phyloP scores from a whole-genome alignment of 2,888 invertebrate genomes.

The Cistogaster globosa region DNA sequence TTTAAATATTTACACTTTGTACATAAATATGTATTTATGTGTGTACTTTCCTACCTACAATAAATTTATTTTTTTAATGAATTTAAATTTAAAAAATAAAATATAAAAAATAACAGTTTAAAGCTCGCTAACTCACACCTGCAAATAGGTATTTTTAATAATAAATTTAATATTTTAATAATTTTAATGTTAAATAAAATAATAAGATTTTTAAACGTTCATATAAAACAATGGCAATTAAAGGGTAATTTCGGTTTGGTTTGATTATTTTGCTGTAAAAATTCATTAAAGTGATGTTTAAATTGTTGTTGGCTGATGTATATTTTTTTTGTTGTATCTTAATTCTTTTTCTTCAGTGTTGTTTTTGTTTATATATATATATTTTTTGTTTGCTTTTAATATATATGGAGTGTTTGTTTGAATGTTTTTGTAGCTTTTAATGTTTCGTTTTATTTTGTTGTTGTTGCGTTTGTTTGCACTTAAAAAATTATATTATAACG shows the following conservation, averaged over 20 bases:
- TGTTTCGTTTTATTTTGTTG: conserved; percentile 47
- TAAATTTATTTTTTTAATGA: background rate
- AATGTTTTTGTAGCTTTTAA: conserved; percentile 49
- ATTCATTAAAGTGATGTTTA: conserved; percentile 58
- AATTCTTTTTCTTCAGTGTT: conserved; percentile 19
- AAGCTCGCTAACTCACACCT: too few relatives aligned
- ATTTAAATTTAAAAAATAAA: too few relatives aligned
- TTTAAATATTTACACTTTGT: conserved; percentile 2
- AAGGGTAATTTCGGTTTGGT: background rate
- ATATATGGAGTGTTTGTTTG: too few relatives aligned
- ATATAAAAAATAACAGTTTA: background rate
- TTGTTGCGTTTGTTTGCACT: conserved; percentile 61
- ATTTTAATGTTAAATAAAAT: background rate
- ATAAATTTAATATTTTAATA: background rate
- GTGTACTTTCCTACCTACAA: background rate
- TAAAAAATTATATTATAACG: conserved; percentile 69
- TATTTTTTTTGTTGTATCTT: conserved; percentile 19
- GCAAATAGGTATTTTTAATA: background rate
- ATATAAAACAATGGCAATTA: background rate
- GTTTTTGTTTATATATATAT: conserved; percentile 8
- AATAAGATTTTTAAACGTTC: too few relatives aligned
- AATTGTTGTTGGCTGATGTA: conserved; percentile 14
- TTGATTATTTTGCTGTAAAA: conserved; percentile 35
- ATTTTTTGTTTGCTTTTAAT: conserved; percentile 23
- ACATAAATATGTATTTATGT: background rate